These are phyloP conservation scores for Euthynnus affinis DNA, from an alignment of 2,797 vertebrate species.

Conservation along the genomic window DNA sequence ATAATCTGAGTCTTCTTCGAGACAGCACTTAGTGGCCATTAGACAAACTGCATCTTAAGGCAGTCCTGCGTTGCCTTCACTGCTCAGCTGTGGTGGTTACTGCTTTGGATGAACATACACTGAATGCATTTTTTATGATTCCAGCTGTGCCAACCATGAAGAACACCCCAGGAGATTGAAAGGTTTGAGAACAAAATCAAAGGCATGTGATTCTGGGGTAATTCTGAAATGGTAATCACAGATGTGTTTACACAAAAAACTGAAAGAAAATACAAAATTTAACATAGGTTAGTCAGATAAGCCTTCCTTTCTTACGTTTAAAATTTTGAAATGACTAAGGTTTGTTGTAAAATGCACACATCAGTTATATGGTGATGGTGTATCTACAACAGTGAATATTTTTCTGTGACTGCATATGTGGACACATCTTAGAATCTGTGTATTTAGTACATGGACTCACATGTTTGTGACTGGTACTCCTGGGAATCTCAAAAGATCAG, in stretches of 20 bases:
- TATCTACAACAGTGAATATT: no score
- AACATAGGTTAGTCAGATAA: background rate
- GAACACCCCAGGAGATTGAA: slow-evolving; percentile 16
- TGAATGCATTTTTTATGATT: slow-evolving; percentile 55
- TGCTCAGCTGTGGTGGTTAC: slow-evolving; percentile 8
- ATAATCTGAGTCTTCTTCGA: slow-evolving; percentile 1
- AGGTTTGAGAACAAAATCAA: slow-evolving; percentile 28
- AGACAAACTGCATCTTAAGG: slow-evolving; percentile 6
- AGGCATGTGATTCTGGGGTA: slow-evolving; percentile 15
- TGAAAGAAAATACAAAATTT: no score
- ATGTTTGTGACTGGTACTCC: background rate
- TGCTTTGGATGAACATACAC: slow-evolving; percentile 23
- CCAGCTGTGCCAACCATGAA: slow-evolving; percentile 36
- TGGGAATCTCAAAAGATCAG: slow-evolving; percentile 10
- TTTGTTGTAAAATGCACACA: no score
- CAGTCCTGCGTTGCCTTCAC: background rate
- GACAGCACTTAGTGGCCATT: slow-evolving; percentile 6
- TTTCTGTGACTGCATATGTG: background rate
- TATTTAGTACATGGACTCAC: background rate
- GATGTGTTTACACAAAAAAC: slow-evolving; percentile 2
- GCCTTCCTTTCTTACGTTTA: background rate
- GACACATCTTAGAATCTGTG: no score
- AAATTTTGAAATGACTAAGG: background rate
- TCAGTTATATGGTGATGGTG: no score
- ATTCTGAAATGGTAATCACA: slow-evolving; percentile 25